Conservation (phyloP, 2,888 invertebrate genomes). For the Toxonevra muliebris region DNA sequence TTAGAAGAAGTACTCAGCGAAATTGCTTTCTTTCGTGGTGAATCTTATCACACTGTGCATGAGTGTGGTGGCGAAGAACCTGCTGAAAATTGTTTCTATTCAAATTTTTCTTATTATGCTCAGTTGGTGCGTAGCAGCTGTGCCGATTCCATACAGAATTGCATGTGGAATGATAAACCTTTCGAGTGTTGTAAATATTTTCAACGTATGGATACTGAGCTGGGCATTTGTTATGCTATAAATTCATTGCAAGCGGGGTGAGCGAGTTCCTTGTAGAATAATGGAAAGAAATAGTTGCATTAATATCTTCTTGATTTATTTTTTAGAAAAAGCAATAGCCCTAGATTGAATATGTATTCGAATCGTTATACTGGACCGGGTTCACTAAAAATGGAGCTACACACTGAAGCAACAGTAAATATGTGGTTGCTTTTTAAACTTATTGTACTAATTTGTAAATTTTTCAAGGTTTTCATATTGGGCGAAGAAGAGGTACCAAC, state of each 20-base stretch:
- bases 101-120: slow-evolving; percentile 71
- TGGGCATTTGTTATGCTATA: slow-evolving; percentile 74
- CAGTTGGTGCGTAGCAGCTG: slow-evolving; percentile 71
- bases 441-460: background rate
- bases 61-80: slow-evolving; percentile 68
- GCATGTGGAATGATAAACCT: slow-evolving; percentile 69
- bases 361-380: slow-evolving; percentile 74
- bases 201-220: slow-evolving; percentile 72
- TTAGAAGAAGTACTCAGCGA: slow-evolving; percentile 77
- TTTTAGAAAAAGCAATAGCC: slow-evolving; percentile 64
- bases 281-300: background rate
- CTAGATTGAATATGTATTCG: slow-evolving; percentile 70
- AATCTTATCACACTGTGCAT: slow-evolving; percentile 73
- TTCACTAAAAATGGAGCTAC: slow-evolving; percentile 67
- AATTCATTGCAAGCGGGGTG: slow-evolving; percentile 70
- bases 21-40: slow-evolving; percentile 74
- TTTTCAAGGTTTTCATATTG: slow-evolving; percentile 66
- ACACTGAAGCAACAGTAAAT: slow-evolving; percentile 67
- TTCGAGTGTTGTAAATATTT: slow-evolving; percentile 76
- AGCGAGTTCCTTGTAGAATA: slow-evolving; percentile 23
- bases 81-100: slow-evolving; percentile 69
- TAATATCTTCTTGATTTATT: slow-evolving; percentile 26
- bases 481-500: slow-evolving; percentile 77
- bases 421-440: background rate
- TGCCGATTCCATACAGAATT: slow-evolving; percentile 68